Evolutionary conservation across 2,113 vertebrate genomes (phyloP).

Genomic region (Alethe diademata): DNA sequence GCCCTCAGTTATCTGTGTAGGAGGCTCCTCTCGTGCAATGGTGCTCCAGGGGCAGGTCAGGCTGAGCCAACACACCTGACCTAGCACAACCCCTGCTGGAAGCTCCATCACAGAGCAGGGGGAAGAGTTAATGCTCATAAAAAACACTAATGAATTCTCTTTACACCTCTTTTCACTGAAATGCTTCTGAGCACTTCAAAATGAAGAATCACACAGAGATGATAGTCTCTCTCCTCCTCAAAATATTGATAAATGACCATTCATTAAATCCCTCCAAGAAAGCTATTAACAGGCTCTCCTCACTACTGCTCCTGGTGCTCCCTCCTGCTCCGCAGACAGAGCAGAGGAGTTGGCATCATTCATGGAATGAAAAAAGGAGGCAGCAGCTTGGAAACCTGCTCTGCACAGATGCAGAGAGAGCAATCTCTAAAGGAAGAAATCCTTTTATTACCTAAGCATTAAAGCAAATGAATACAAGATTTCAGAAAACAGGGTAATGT

Average conservation of each 20-base stretch:
- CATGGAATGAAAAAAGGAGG: neutral
- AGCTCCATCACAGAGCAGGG: neutral
- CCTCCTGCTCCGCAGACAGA: accelerated
- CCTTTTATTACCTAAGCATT: neutral
- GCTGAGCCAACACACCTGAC: neutral
- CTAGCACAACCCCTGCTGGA: accelerated
- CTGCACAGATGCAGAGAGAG: accelerated
- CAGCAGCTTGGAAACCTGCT: neutral
- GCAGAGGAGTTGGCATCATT: neutral
- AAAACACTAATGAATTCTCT: neutral
- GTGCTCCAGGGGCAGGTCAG: neutral
- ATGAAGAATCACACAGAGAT: neutral
- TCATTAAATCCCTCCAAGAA: neutral
- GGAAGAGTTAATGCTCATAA: neutral
- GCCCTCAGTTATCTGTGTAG: neutral
- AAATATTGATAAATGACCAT: neutral
- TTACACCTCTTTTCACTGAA: neutral
- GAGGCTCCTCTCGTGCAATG: accelerated
- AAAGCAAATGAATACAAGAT: neutral
- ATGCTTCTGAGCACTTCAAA: neutral
- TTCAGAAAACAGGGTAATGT: neutral
- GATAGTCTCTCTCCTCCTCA: neutral
- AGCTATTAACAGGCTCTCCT: neutral
- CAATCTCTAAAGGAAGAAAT: neutral
- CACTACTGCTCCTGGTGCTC: neutral